Evolutionary conservation across 1,140 invertebrate species (phyloP).

Genomic region (Brachionus calyciflorus): DNA sequence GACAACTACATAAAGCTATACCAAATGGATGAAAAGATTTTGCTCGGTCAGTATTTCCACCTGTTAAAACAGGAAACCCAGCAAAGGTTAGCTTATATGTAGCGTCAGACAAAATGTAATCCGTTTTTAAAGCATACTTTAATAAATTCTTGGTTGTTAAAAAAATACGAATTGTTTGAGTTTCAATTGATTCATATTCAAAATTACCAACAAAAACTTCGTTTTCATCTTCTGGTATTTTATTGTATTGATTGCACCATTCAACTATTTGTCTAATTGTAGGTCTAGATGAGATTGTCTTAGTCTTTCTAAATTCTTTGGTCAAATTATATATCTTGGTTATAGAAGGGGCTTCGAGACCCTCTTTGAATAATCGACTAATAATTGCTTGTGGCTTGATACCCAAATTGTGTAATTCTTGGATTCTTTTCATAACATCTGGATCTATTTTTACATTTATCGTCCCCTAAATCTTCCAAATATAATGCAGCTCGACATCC

Average conservation of each 20-base stretch:
- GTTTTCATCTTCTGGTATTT: not conserved
- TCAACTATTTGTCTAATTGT: not conserved
- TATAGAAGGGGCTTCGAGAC: not conserved
- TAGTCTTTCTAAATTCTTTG: not conserved
- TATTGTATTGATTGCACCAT: not conserved
- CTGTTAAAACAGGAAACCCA: not conserved
- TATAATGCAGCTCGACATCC: not conserved
- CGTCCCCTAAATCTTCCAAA: no score
- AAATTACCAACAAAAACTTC: not conserved
- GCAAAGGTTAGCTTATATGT: not conserved
- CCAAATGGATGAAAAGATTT: constrained; percentile 7
- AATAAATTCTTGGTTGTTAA: not conserved
- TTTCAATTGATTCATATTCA: not conserved
- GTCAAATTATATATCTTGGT: not conserved
- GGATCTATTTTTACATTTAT: no score
- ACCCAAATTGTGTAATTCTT: no score
- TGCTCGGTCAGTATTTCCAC: not conserved
- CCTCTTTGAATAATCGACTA: not conserved
- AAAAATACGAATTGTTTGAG: not conserved
- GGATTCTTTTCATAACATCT: no score
- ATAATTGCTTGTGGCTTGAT: not conserved
- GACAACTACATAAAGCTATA: not conserved
- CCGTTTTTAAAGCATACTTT: not conserved
- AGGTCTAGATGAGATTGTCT: not conserved
- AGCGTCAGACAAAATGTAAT: not conserved